phyloP scores from a whole-genome alignment of 2,888 invertebrate species.

The Itoplectis maculator region DNA sequence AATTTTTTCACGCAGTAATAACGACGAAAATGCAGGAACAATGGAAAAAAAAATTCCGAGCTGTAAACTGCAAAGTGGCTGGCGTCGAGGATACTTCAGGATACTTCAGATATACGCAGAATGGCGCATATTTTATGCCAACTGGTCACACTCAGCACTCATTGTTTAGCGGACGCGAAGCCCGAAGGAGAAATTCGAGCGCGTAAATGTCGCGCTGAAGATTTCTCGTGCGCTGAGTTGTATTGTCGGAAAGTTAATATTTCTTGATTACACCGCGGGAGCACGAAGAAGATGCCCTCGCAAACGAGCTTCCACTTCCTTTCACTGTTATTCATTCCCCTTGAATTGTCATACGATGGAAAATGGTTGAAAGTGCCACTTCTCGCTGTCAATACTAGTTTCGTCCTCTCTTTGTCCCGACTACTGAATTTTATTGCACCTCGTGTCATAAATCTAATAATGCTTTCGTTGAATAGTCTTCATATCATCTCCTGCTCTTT shows the following conservation, averaged over 20 bases:
- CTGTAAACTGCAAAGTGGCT: background rate
- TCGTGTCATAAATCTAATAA: background rate
- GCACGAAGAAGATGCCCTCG: background rate
- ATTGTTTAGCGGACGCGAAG: background rate
- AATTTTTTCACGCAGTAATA: no score
- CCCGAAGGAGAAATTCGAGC: background rate
- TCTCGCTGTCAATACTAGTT: background rate
- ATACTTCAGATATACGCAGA: background rate
- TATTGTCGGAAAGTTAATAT: background rate
- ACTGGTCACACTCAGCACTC: background rate
- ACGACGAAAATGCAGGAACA: background rate
- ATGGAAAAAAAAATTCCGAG: background rate
- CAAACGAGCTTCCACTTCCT: background rate
- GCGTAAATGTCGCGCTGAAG: background rate
- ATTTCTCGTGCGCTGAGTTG: background rate
- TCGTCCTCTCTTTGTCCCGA: background rate
- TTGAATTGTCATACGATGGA: background rate
- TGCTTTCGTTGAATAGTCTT: background rate
- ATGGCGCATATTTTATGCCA: background rate
- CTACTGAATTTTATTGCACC: background rate
- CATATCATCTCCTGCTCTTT: background rate
- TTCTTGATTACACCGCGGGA: background rate
- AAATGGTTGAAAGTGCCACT: background rate
- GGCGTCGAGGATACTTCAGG: no score
- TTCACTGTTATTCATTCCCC: background rate